Percentiles rank a stretch among this genome's conserved stretches.
Conservation (phyloP, 2,888 invertebrate species). For the Andrena fulva region DNA sequence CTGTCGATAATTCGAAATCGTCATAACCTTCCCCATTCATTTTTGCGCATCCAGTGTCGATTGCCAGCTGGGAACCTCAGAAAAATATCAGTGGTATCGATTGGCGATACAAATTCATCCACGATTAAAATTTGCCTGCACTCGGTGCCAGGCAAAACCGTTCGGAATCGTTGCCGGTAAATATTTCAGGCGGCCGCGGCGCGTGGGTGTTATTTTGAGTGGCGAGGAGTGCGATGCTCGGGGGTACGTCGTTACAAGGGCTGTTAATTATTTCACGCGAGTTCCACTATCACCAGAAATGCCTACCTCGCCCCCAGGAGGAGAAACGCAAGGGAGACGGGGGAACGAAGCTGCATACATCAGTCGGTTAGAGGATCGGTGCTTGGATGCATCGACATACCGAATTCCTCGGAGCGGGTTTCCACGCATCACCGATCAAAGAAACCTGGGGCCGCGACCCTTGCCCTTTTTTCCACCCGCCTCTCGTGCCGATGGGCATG, state of each 20-base stretch:
- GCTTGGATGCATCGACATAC: constrained; percentile 53
- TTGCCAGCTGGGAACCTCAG: not conserved
- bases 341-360: constrained; percentile 31
- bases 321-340: not conserved
- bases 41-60: too few relatives aligned
- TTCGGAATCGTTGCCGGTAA: constrained; percentile 73
- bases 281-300: constrained; percentile 74
- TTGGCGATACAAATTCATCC: not conserved
- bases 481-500: constrained; percentile 4
- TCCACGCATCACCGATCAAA: constrained; percentile 70
- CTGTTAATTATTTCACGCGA: constrained; percentile 83
- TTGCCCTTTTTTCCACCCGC: constrained; percentile 16
- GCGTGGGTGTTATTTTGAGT: constrained; percentile 74
- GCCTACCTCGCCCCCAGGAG: constrained; percentile 56
- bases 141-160: not conserved
- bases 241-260: constrained; percentile 66
- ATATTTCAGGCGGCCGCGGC: constrained; percentile 74
- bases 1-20: too few relatives aligned
- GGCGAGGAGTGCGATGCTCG: constrained; percentile 28
- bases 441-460: constrained; percentile 53
- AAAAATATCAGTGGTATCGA: constrained; percentile 2
- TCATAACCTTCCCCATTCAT: not conserved
- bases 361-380: constrained; percentile 14
- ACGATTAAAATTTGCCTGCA: constrained; percentile 44
- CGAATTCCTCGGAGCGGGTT: constrained; percentile 54